Conservation (phyloP, 2,113 vertebrate species). For the Cinclus mexicanus region DNA sequence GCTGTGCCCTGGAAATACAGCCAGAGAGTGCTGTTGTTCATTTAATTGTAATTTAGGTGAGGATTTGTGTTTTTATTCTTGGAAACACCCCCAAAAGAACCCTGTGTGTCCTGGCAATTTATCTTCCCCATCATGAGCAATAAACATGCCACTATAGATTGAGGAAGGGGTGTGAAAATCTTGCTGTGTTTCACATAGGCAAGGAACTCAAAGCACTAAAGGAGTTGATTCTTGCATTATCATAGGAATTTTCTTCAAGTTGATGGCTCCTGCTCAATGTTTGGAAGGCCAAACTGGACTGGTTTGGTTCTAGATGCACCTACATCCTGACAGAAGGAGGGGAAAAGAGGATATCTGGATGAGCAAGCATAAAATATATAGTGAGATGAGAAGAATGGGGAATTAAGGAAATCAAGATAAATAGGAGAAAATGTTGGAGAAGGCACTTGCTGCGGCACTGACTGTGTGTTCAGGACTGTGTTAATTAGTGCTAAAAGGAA, state of each 20-base stretch:
- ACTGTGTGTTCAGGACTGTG: not conserved
- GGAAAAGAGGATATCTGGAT: not conserved
- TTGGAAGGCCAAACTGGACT: not conserved
- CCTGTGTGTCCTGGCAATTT: not conserved
- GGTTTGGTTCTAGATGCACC: not conserved
- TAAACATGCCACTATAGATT: not conserved
- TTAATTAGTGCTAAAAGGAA: not conserved
- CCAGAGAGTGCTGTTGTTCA: conserved; percentile 62
- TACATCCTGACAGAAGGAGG: not conserved
- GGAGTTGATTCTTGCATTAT: not conserved
- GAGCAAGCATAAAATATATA: not conserved
- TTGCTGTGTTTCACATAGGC: not conserved
- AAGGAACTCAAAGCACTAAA: not conserved
- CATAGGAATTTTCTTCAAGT: not conserved
- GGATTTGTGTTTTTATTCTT: not conserved
- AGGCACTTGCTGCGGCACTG: not conserved
- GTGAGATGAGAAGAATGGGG: not conserved
- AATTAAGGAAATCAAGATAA: not conserved
- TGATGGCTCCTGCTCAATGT: not conserved
- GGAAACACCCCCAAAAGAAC: not conserved
- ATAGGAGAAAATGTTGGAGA: not conserved
- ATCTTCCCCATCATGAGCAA: not conserved
- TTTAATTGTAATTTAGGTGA: conserved; percentile 30
- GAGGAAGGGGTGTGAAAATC: not conserved
- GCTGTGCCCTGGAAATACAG: conserved; percentile 49